Percentiles rank a stretch among this genome's conserved stretches.
Conservation (phyloP, 2,888 invertebrate species). For the Folsomia manolachei region DNA sequence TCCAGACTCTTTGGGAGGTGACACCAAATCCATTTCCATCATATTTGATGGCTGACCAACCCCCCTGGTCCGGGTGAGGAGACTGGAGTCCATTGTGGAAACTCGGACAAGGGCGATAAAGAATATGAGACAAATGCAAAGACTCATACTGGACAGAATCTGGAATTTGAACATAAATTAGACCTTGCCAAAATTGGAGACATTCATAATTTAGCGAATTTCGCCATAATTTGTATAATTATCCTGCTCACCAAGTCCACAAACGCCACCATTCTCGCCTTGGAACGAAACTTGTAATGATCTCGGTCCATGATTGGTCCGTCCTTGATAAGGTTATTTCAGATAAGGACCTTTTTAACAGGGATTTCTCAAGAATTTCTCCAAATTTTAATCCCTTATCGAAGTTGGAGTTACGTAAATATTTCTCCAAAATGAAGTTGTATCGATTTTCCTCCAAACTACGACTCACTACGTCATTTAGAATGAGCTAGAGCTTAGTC, state of each 20-base stretch:
- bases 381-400: too few relatives aligned
- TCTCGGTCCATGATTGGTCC: slow-evolving; percentile 15
- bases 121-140: slow-evolving; percentile 25
- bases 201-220: neutral
- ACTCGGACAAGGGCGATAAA: slow-evolving; percentile 25
- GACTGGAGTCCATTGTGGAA: slow-evolving; percentile 20
- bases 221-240: neutral
- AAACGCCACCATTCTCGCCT: slow-evolving; percentile 36
- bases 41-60: neutral
- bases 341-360: too few relatives aligned
- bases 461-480: too few relatives aligned
- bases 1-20: neutral
- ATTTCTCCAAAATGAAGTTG: neutral
- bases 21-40: neutral
- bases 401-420: neutral
- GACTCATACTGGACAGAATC: slow-evolving; percentile 31
- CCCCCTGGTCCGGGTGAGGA: neutral
- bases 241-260: slow-evolving; percentile 32
- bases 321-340: too few relatives aligned
- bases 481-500: too few relatives aligned
- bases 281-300: slow-evolving; percentile 29
- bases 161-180: too few relatives aligned
- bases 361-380: too few relatives aligned
- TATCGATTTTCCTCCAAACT: too few relatives aligned
- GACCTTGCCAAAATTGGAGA: too few relatives aligned